Evolutionary conservation across 35 echinoderm and acorn worm genomes (phyloP).

Genomic region (Heliocidaris erythrogramma): DNA sequence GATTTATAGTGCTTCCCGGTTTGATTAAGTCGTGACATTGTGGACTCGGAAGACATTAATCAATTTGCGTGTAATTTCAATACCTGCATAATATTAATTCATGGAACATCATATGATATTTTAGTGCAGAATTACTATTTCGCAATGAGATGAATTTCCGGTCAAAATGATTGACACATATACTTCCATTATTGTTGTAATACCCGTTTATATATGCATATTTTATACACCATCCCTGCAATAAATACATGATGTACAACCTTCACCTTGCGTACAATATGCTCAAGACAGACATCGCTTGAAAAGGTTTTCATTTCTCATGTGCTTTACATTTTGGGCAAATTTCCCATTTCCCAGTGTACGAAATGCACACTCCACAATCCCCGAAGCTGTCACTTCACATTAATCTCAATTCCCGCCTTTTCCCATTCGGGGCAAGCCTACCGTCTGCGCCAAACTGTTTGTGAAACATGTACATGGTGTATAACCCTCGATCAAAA

Average conservation of each 20-base stretch:
- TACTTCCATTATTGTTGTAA: no score
- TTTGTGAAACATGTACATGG: neutral
- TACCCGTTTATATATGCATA: no score
- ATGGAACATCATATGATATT: neutral
- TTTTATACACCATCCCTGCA: no score
- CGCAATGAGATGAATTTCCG: neutral
- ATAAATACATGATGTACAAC: no score
- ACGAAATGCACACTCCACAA: neutral
- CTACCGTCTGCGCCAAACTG: neutral
- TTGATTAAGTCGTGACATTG: neutral
- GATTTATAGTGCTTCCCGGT: neutral
- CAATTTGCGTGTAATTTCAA: no score
- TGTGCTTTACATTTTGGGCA: neutral
- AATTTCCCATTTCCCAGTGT: neutral
- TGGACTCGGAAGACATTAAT: neutral
- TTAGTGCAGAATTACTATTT: neutral
- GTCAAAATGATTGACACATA: neutral
- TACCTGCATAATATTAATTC: neutral
- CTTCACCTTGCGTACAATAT: no score
- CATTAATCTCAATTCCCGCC: constrained; percentile 1
- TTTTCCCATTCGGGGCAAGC: neutral
- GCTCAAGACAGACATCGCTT: no score
- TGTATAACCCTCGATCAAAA: neutral
- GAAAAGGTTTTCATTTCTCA: no score
- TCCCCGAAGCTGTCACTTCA: neutral